A percentile compares a stretch with the other conserved stretches of the same genome.
Conservation (phyloP, 2,888 invertebrate species). For the Sicus ferrugineus region DNA sequence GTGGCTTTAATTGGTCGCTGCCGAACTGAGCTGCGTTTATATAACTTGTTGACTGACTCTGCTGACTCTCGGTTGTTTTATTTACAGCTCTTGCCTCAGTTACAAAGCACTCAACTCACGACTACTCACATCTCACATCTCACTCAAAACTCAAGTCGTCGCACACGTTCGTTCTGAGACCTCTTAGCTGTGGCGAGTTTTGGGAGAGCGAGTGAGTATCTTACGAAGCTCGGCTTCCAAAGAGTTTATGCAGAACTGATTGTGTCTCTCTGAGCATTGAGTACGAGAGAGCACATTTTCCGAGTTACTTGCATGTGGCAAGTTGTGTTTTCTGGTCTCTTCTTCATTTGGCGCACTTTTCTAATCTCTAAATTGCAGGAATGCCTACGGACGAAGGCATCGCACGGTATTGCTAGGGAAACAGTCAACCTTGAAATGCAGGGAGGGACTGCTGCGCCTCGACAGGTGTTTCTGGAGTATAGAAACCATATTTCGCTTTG, state of each 20-base stretch:
- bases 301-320: too few species aligned
- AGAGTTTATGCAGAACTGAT: too few species aligned
- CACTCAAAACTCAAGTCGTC: neutral
- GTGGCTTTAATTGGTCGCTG: conserved; percentile 20
- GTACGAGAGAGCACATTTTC: too few species aligned
- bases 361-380: neutral
- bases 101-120: too few species aligned
- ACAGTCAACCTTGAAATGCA: neutral
- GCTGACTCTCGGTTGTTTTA: neutral
- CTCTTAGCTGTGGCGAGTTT: too few species aligned
- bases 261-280: neutral
- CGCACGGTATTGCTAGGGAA: neutral
- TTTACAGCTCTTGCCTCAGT: too few species aligned
- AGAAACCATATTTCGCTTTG: too few species aligned
- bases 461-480: too few species aligned
- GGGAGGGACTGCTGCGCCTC: too few species aligned
- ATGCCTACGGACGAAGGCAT: neutral
- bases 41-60: neutral
- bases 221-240: neutral
- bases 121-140: neutral
- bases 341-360: neutral
- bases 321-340: too few species aligned
- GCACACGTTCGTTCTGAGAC: neutral
- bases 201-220: neutral
- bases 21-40: conserved; percentile 16